phyloP scores from a whole-genome alignment of 2,797 vertebrate genomes.

The Apogon talboti region DNA sequence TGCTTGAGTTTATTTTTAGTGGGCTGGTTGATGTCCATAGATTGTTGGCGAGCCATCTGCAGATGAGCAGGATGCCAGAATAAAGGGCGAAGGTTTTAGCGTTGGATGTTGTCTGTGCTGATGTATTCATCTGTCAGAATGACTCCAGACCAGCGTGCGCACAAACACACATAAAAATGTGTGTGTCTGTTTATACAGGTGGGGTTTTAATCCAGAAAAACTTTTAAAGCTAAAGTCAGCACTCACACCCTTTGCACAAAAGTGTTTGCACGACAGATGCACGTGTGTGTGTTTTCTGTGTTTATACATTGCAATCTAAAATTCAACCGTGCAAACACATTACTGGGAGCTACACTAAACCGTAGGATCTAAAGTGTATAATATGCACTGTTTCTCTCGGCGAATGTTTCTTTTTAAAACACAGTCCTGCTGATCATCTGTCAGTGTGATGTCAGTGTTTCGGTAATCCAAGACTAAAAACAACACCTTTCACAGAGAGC shows the following conservation, averaged over 20 bases:
- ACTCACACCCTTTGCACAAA: slow-evolving; percentile 37
- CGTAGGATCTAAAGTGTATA: too few species aligned
- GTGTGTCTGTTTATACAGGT: too few species aligned
- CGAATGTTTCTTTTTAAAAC: neutral
- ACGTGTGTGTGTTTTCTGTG: neutral
- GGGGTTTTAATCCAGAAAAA: neutral
- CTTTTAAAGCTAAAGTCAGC: neutral
- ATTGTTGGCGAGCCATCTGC: slow-evolving; percentile 28
- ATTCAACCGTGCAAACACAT: too few species aligned
- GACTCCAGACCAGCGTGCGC: too few species aligned
- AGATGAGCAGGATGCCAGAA: slow-evolving; percentile 22
- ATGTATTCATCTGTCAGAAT: accelerated
- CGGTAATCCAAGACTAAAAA: neutral
- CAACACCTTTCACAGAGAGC: neutral
- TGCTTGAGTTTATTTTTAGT: slow-evolving; percentile 42
- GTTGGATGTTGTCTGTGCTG: neutral
- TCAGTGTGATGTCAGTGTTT: neutral
- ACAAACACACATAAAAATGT: neutral
- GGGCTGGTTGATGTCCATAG: slow-evolving; percentile 15
- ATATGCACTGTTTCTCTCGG: neutral
- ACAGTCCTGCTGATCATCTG: neutral
- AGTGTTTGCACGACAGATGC: too few species aligned
- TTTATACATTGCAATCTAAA: neutral
- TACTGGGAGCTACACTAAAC: neutral
- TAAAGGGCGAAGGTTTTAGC: slow-evolving; percentile 34